A percentile compares a stretch with the other conserved stretches of the same genome.
Conservation (phyloP, 64 coral and sea anemone species). For the Platygyra sinensis region DNA sequence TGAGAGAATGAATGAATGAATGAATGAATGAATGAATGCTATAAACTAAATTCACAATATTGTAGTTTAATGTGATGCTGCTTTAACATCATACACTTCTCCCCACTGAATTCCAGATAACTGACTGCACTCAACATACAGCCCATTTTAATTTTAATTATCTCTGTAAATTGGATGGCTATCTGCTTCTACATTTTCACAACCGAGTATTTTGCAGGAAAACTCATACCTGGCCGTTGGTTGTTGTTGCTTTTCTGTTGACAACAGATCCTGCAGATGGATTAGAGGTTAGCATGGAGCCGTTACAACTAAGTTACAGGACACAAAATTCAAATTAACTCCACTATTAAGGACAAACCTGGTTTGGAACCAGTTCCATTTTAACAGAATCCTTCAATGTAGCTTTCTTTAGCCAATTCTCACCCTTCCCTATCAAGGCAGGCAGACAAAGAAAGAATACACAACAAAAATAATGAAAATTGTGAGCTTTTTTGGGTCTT, state of each 20-base stretch:
- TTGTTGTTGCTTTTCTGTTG: constrained; percentile 3
- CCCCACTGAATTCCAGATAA: too few relatives aligned
- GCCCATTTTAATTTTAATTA: too few relatives aligned
- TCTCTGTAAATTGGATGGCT: too few relatives aligned
- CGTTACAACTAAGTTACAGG: too few relatives aligned
- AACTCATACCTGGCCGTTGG: background rate
- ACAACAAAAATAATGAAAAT: background rate
- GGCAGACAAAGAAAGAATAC: background rate
- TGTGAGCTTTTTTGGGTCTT: background rate
- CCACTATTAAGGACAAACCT: constrained; percentile 4
- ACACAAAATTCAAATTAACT: too few relatives aligned
- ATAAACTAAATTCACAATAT: too few relatives aligned
- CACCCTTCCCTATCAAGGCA: constrained; percentile 17
- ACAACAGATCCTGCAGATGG: constrained; percentile 29
- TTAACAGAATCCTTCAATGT: constrained; percentile 30
- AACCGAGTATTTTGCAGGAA: background rate
- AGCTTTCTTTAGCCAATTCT: constrained; percentile 33
- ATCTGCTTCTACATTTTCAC: too few relatives aligned
- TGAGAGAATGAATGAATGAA: too few relatives aligned
- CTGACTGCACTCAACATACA: too few relatives aligned
- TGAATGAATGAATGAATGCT: too few relatives aligned
- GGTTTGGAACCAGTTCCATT: constrained; percentile 35
- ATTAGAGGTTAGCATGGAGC: background rate
- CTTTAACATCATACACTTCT: too few relatives aligned
- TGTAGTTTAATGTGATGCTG: too few relatives aligned